Conservation (phyloP, 1,140 invertebrate species). For the Heliconius eleuchia region DNA sequence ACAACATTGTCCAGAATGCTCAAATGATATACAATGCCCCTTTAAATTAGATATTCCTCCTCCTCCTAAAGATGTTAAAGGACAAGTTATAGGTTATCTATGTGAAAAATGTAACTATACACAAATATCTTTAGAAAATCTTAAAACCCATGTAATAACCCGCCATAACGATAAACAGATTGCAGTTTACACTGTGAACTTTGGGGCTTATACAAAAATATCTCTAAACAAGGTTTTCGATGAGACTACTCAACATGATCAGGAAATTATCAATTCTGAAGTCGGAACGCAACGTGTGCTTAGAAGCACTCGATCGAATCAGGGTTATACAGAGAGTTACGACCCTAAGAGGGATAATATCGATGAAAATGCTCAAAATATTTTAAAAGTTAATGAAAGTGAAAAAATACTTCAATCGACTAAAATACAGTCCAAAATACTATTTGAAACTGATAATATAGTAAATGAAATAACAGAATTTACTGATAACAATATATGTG, state of each 20-base stretch:
- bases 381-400: not conserved
- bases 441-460: slow-evolving; percentile 61
- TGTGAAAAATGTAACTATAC: slow-evolving; percentile 86
- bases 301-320: slow-evolving; percentile 55
- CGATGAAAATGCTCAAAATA: slow-evolving; percentile 24
- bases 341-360: slow-evolving; percentile 38
- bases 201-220: slow-evolving; percentile 31
- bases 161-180: slow-evolving; percentile 79
- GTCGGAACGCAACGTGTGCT: slow-evolving; percentile 25
- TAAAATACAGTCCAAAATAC: slow-evolving; percentile 59
- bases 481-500: slow-evolving; percentile 30
- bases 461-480: slow-evolving; percentile 38
- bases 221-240: not conserved
- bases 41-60: slow-evolving; percentile 68
- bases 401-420: slow-evolving; percentile 1
- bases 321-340: slow-evolving; percentile 42
- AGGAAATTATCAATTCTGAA: slow-evolving; percentile 4
- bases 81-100: slow-evolving; percentile 83
- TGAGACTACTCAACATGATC: not conserved
- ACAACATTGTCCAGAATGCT: slow-evolving; percentile 83
- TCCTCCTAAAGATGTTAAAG: slow-evolving; percentile 59
- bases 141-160: slow-evolving; percentile 83
- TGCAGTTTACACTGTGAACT: slow-evolving; percentile 69
- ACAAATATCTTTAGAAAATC: slow-evolving; percentile 83
- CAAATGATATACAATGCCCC: slow-evolving; percentile 47